These are phyloP conservation scores for Sinhomidia bicolor DNA, from an alignment of 2,888 invertebrate species.

Conservation along the genomic window DNA sequence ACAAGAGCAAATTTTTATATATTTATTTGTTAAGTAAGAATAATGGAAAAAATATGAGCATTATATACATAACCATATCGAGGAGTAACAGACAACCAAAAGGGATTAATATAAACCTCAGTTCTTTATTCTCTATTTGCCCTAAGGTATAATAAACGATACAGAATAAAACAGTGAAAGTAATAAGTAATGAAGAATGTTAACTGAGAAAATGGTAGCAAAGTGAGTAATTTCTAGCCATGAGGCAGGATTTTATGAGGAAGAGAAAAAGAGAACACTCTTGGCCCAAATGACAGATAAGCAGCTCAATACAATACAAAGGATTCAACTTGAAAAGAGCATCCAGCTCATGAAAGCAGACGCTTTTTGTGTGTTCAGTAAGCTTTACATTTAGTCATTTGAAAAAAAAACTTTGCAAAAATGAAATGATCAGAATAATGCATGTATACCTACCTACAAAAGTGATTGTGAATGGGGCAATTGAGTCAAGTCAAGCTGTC, in stretches of 20 bases:
- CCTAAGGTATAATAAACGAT: not conserved
- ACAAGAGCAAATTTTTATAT: not conserved
- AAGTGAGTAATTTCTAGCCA: not conserved
- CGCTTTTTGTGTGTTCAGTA: not conserved
- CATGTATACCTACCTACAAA: too few relatives aligned
- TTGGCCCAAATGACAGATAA: constrained; percentile 17
- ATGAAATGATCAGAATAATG: too few relatives aligned
- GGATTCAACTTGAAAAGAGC: too few relatives aligned
- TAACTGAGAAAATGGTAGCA: not conserved
- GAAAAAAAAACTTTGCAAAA: not conserved
- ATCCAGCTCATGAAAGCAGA: not conserved
- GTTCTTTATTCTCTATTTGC: not conserved
- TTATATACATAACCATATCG: not conserved
- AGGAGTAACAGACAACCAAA: not conserved
- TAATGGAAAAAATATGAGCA: not conserved
- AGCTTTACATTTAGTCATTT: not conserved
- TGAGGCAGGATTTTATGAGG: constrained; percentile 12
- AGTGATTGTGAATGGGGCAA: constrained; percentile 16
- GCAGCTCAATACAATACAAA: not conserved
- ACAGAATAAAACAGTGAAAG: not conserved
- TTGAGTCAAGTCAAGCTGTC: constrained; percentile 33
- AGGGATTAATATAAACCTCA: too few relatives aligned
- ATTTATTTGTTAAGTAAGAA: constrained; percentile 24
- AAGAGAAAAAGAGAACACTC: not conserved
- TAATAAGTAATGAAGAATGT: constrained; percentile 27